A percentile compares a stretch with the other conserved stretches of the same genome.
Evolutionary conservation across 1,140 invertebrate genomes (phyloP).

Genomic region (Vanessa atalanta): DNA sequence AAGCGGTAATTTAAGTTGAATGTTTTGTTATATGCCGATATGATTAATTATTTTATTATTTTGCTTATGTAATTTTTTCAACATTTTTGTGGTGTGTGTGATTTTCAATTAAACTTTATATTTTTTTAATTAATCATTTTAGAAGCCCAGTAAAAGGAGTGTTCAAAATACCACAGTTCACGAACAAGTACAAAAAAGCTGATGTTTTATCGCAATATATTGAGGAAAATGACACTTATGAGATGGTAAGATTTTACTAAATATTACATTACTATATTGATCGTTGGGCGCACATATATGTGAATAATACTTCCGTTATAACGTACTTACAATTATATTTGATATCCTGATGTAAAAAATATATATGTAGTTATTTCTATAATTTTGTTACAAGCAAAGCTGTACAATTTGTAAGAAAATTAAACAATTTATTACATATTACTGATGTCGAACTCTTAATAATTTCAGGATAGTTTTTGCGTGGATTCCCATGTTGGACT

Average conservation of each 20-base stretch:
- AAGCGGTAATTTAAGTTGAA: no score
- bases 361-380: no score
- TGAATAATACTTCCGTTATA: no score
- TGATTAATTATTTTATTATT: no score
- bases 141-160: conserved; percentile 72
- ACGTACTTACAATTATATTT: no score
- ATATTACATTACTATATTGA: no score
- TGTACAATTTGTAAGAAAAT: no score
- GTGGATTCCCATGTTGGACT: conserved; percentile 71
- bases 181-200: conserved; percentile 50
- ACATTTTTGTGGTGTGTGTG: neutral
- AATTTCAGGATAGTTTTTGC: conserved; percentile 76
- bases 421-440: no score
- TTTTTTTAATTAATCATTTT: conserved; percentile 28
- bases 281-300: no score
- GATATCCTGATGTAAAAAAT: no score
- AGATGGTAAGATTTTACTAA: conserved; percentile 64
- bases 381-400: no score
- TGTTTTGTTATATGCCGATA: no score
- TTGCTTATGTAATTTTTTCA: neutral
- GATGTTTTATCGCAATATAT: conserved; percentile 72
- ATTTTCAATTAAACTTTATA: neutral
- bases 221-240: conserved; percentile 66
- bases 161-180: conserved; percentile 76
- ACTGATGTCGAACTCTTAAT: neutral